Conservation (phyloP, 2,888 invertebrate genomes). For the Eumacrocentrus americanus region DNA sequence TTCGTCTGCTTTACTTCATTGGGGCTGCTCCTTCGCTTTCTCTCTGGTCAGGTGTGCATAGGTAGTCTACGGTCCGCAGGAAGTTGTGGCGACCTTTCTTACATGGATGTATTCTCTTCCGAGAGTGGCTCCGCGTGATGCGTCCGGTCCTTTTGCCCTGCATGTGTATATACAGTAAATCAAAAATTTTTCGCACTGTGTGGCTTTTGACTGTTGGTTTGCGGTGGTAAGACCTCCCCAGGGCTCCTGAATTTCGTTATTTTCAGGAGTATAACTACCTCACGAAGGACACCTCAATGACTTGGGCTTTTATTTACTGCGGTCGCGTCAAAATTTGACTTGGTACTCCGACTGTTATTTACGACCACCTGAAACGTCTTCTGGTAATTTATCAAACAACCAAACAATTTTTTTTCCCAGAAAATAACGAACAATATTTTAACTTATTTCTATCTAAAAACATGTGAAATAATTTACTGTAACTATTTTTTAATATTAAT, state of each 20-base stretch:
- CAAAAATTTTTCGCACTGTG: constrained; percentile 34
- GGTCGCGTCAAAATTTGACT: constrained; percentile 19
- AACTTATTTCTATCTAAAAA: too few species aligned
- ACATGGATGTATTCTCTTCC: constrained; percentile 10
- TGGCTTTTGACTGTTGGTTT: constrained; percentile 12
- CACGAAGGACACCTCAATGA: constrained; percentile 16
- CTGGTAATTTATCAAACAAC: too few species aligned
- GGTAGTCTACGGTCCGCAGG: constrained; percentile 10
- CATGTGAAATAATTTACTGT: too few species aligned
- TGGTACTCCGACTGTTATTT: not conserved
- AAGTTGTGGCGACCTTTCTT: constrained; percentile 23
- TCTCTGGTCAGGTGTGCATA: not conserved
- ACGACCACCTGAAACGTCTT: not conserved
- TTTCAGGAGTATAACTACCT: not conserved
- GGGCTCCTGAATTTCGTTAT: constrained; percentile 20
- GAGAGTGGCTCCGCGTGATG: not conserved
- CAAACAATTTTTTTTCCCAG: too few species aligned
- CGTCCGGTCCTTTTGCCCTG: not conserved
- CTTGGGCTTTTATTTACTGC: constrained; percentile 25
- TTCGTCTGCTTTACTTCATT: too few species aligned
- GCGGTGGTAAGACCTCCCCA: constrained; percentile 21
- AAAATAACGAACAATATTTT: too few species aligned
- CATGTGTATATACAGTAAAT: constrained; percentile 35
- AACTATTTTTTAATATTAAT: too few species aligned
- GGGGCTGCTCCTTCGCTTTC: too few species aligned